These are phyloP conservation scores for Epicauta chinensis DNA, from an alignment of 1,140 invertebrate genomes.

Conservation along the genomic window DNA sequence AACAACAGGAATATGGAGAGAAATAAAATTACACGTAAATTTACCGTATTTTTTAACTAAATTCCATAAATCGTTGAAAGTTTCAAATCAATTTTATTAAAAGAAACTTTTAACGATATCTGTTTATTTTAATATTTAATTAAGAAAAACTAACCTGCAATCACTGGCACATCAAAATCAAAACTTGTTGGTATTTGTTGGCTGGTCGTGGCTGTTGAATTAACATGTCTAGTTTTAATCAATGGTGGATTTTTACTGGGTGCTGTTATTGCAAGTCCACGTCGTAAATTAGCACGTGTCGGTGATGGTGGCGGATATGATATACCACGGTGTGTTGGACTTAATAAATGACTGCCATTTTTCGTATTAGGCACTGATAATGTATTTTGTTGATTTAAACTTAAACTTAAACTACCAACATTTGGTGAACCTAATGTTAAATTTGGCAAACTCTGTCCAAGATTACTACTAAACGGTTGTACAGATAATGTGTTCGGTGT, in stretches of 20 bases:
- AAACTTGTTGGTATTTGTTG: conserved; percentile 38
- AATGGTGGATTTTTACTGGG: conserved; percentile 69
- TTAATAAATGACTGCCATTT: conserved; percentile 46
- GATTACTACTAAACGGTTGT: conserved; percentile 54
- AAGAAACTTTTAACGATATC: not conserved
- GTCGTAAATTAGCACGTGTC: conserved; percentile 57
- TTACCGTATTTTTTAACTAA: too few species aligned
- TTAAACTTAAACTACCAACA: conserved; percentile 44
- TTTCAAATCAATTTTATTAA: too few species aligned
- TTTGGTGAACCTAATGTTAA: conserved; percentile 51
- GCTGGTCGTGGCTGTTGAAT: conserved; percentile 32
- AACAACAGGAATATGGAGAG: conserved; percentile 14
- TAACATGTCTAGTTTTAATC: conserved; percentile 55
- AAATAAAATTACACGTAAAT: conserved; percentile 4
- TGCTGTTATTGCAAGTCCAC: conserved; percentile 57
- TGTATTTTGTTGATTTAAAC: conserved; percentile 46
- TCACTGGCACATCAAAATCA: conserved; percentile 44
- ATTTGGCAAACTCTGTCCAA: conserved; percentile 70
- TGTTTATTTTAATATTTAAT: not conserved
- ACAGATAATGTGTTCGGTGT: conserved; percentile 71
- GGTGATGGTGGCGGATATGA: conserved; percentile 73
- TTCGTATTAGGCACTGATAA: conserved; percentile 47
- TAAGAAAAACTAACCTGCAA: conserved; percentile 36
- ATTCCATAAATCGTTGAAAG: too few species aligned
- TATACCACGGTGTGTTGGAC: conserved; percentile 56